phyloP scores from a whole-genome alignment of 2,888 invertebrate genomes.

The Onthophagus sagittarius region DNA sequence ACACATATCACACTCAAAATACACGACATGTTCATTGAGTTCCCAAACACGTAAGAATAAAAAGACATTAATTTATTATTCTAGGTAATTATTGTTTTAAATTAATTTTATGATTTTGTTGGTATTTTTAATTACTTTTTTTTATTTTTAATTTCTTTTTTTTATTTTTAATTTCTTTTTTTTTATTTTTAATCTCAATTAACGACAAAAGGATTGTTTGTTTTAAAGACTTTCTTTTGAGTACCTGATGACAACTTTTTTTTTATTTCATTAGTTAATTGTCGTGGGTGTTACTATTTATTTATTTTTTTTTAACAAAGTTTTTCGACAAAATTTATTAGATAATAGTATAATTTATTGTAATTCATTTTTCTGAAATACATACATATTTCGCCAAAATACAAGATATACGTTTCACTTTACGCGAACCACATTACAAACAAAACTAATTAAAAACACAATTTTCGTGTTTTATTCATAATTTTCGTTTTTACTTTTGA shows the following conservation, averaged over 20 bases:
- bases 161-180: background rate
- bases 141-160: too few relatives aligned
- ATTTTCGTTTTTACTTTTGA: too few relatives aligned
- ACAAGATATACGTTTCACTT: conserved; percentile 8
- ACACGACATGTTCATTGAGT: conserved; percentile 6
- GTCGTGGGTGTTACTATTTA: background rate
- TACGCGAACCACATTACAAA: background rate
- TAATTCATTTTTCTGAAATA: conserved; percentile 12
- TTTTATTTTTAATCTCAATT: background rate
- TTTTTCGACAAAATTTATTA: background rate
- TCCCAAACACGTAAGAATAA: background rate
- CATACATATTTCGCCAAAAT: conserved; percentile 6
- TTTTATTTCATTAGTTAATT: background rate
- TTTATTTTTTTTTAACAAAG: background rate
- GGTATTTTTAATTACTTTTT: background rate
- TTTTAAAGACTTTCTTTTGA: background rate
- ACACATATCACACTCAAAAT: conserved; percentile 3
- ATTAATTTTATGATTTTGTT: too few relatives aligned
- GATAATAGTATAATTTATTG: conserved; percentile 7
- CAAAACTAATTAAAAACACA: background rate
- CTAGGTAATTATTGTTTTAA: background rate
- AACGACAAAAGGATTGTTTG: background rate
- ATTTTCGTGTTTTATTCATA: too few relatives aligned
- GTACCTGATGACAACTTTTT: background rate
- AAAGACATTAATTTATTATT: background rate